Evolutionary conservation across 2,113 vertebrate species (phyloP).

Genomic region (Oophaga pumilio): DNA sequence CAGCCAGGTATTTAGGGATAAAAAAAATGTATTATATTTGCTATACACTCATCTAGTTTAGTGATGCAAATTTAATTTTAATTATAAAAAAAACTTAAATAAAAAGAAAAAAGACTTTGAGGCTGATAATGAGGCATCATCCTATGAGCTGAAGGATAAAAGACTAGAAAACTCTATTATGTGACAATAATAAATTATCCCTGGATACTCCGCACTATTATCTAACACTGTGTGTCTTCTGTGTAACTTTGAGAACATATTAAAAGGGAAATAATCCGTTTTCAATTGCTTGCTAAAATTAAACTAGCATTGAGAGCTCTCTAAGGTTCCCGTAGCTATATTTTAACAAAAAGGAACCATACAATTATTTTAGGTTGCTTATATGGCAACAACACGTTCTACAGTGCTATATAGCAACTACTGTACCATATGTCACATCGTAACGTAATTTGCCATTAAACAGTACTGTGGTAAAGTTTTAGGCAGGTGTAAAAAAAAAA

Average conservation of each 20-base stretch:
- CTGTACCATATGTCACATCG: too few species aligned
- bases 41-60: slow-evolving; percentile 26
- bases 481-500: too few species aligned
- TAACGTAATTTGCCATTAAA: too few species aligned
- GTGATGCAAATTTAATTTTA: slow-evolving; percentile 36
- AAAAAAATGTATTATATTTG: neutral
- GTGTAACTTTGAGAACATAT: neutral
- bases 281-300: neutral
- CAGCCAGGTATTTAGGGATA: neutral
- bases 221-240: neutral
- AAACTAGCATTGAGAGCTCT: neutral
- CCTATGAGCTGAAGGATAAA: neutral
- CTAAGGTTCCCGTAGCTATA: neutral
- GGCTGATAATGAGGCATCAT: slow-evolving; percentile 10
- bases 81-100: slow-evolving; percentile 31
- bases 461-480: too few species aligned
- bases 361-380: neutral
- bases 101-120: slow-evolving; percentile 10
- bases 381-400: neutral
- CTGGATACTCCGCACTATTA: neutral
- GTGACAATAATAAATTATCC: slow-evolving; percentile 23
- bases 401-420: neutral
- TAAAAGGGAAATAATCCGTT: neutral
- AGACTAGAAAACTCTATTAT: neutral
- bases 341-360: neutral